Evolutionary conservation across 2,888 invertebrate species (phyloP).

Genomic region (Malthinus seriepunctatus): DNA sequence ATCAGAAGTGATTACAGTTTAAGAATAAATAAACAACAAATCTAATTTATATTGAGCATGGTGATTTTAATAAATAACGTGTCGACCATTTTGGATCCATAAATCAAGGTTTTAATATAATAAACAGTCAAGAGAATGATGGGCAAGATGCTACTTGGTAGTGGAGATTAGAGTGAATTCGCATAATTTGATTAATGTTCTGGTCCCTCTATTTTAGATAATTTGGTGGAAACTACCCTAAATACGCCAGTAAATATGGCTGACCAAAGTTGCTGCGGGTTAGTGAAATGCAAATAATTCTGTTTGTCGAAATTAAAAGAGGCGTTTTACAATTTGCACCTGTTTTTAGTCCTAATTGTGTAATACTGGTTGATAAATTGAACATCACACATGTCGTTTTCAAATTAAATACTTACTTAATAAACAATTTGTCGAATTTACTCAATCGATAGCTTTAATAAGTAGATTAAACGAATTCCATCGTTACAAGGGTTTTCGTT

Average conservation of each 20-base stretch:
- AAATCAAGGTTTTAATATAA: conserved; percentile 43
- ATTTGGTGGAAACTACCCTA: conserved; percentile 34
- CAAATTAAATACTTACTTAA: too few relatives aligned
- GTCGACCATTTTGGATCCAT: conserved; percentile 37
- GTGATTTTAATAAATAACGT: conserved; percentile 38
- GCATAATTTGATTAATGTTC: conserved; percentile 47
- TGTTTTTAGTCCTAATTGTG: conserved; percentile 13
- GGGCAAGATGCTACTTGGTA: conserved; percentile 42
- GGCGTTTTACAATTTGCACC: conserved; percentile 28
- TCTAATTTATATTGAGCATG: not conserved
- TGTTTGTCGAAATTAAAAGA: conserved; percentile 30
- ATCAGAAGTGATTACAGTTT: too few relatives aligned
- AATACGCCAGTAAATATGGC: conserved; percentile 35
- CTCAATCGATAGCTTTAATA: too few relatives aligned
- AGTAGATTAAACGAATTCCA: too few relatives aligned
- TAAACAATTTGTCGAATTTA: too few relatives aligned
- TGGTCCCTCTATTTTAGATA: conserved; percentile 39
- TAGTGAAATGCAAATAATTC: conserved; percentile 16
- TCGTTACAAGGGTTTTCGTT: too few relatives aligned
- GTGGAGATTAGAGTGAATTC: conserved; percentile 46
- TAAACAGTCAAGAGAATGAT: conserved; percentile 42
- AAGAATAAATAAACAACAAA: too few relatives aligned
- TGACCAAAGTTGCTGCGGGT: conserved; percentile 29
- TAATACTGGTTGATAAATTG: not conserved
- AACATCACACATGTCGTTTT: too few relatives aligned